Percentiles rank a stretch among this genome's conserved stretches.
These are phyloP conservation scores for Eriosoma lanigerum DNA, from an alignment of 1,140 invertebrate species.

Conservation along the genomic window DNA sequence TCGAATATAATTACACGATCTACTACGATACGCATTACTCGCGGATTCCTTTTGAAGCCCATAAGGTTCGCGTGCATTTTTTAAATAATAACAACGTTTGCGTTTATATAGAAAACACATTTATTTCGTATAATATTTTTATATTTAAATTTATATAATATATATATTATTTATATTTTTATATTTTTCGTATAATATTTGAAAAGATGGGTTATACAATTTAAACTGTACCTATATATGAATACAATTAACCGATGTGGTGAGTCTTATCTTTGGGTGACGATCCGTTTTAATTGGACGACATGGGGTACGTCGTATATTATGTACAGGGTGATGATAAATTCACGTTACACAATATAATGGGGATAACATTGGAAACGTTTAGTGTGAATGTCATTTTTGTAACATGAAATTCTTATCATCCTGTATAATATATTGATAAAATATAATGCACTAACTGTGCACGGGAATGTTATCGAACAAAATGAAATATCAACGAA, in stretches of 20 bases:
- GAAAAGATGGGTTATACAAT: too few species aligned
- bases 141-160: neutral
- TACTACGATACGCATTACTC: neutral
- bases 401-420: neutral
- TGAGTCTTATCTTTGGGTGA: slow-evolving; percentile 11
- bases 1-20: slow-evolving; percentile 38
- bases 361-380: neutral
- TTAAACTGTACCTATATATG: neutral
- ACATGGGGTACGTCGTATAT: too few species aligned
- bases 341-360: too few species aligned
- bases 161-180: too few species aligned
- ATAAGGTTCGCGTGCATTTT: neutral
- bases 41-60: neutral
- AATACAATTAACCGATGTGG: neutral
- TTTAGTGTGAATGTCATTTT: neutral
- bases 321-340: too few species aligned
- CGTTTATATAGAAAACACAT: neutral
- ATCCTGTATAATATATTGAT: neutral
- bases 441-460: too few species aligned
- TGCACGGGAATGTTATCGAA: slow-evolving; percentile 11
- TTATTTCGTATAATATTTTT: neutral
- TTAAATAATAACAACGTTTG: neutral
- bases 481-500: too few species aligned
- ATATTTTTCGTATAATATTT: neutral
- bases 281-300: slow-evolving; percentile 26